These are phyloP conservation scores for Elephas maximus DNA, from an alignment of 2,113 vertebrate species.

Conservation along the genomic window DNA sequence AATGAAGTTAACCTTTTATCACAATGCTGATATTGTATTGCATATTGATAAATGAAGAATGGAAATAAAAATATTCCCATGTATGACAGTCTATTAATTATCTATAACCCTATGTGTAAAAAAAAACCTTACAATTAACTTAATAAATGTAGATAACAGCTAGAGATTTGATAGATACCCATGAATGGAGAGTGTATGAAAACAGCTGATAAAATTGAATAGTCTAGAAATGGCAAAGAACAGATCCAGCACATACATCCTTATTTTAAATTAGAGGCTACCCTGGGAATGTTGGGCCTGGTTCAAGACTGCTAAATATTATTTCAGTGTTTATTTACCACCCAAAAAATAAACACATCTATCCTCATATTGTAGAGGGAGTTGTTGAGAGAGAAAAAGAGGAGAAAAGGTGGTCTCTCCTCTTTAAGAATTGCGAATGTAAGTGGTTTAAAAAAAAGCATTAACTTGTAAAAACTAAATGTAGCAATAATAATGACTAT, in stretches of 20 bases:
- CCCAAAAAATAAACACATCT: background rate
- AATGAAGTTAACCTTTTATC: conserved; percentile 30
- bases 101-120: background rate
- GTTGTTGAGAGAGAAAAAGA: background rate
- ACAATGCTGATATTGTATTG: background rate
- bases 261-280: conserved; percentile 23
- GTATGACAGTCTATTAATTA: background rate
- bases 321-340: conserved; percentile 18
- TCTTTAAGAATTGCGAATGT: background rate
- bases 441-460: background rate
- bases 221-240: background rate
- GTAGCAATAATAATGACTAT: background rate
- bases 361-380: background rate
- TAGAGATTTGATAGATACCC: background rate
- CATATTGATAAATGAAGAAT: background rate
- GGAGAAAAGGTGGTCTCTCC: background rate
- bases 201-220: conserved; percentile 4
- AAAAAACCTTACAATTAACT: conserved; percentile 22
- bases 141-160: conserved; percentile 28
- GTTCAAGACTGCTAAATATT: background rate
- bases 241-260: background rate
- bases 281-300: background rate
- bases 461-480: background rate
- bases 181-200: background rate
- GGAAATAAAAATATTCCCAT: background rate